phyloP scores from a whole-genome alignment of 2,113 vertebrate genomes.

The Neotoma lepida region DNA sequence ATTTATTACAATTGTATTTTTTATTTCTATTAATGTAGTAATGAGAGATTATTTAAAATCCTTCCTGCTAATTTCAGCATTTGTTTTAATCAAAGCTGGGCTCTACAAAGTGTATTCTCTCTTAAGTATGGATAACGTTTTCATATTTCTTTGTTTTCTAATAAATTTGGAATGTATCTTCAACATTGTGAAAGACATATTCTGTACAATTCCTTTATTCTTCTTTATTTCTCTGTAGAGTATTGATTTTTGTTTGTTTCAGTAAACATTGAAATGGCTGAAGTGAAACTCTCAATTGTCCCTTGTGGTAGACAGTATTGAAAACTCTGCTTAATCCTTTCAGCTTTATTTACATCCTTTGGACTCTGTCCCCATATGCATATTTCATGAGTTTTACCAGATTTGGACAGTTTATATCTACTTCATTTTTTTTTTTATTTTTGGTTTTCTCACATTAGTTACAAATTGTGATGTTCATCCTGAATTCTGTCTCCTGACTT shows the following conservation, averaged over 20 bases:
- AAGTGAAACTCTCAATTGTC: slow-evolving; percentile 31
- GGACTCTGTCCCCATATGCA: not conserved
- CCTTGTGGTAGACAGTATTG: not conserved
- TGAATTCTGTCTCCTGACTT: slow-evolving; percentile 34
- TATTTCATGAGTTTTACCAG: not conserved
- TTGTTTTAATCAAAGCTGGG: not conserved
- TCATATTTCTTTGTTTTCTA: slow-evolving; percentile 25
- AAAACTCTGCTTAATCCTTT: slow-evolving; percentile 39
- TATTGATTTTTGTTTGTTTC: slow-evolving; percentile 47
- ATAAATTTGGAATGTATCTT: slow-evolving; percentile 12
- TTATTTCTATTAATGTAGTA: slow-evolving; percentile 21
- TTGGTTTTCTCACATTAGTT: slow-evolving; percentile 43
- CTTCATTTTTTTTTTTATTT: not conserved
- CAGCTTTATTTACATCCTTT: slow-evolving; percentile 28
- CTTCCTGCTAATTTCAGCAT: slow-evolving; percentile 28
- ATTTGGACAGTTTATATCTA: not conserved
- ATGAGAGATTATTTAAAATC: slow-evolving; percentile 6
- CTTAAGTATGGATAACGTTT: slow-evolving; percentile 19
- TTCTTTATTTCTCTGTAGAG: slow-evolving; percentile 13
- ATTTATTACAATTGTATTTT: slow-evolving; percentile 22
- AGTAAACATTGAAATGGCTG: slow-evolving; percentile 8
- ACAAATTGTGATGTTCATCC: not conserved
- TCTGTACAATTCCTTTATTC: not conserved
- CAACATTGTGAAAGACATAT: slow-evolving; percentile 29
- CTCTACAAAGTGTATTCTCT: not conserved